Percentiles rank a stretch among this genome's conserved stretches.
Conservation (phyloP, 30 jellyfish, hydroid and myxozoan species). For the Cassiopea andromeda region DNA sequence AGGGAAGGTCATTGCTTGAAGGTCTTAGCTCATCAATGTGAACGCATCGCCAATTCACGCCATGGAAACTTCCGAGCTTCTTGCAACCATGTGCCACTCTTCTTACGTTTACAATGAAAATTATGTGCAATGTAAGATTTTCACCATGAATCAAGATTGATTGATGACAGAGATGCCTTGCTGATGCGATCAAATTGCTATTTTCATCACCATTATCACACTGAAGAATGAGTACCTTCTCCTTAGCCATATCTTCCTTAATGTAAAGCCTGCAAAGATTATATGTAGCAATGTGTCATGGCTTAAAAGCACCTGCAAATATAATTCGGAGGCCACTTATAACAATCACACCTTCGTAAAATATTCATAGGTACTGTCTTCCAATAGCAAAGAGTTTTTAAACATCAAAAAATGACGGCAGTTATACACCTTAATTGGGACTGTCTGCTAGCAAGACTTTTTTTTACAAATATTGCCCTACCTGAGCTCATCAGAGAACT, state of each 20-base stretch:
- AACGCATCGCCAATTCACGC: conserved; percentile 64
- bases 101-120: conserved; percentile 32
- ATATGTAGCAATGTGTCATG: too few relatives aligned
- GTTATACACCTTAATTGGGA: too few relatives aligned
- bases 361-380: too few relatives aligned
- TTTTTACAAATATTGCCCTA: too few relatives aligned
- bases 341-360: too few relatives aligned
- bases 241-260: not conserved
- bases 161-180: conserved; percentile 67
- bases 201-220: conserved; percentile 61
- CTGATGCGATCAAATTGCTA: conserved; percentile 71
- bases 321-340: too few relatives aligned
- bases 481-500: too few relatives aligned
- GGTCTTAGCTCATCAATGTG: conserved; percentile 84
- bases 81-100: conserved; percentile 59
- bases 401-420: too few relatives aligned
- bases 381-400: too few relatives aligned
- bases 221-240: conserved; percentile 54
- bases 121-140: conserved; percentile 19
- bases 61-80: conserved; percentile 53
- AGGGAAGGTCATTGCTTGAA: conserved; percentile 62
- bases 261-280: conserved; percentile 35
- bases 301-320: too few relatives aligned
- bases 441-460: too few relatives aligned
- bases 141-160: not conserved